These are phyloP conservation scores for Parauchenoglanis punctatus DNA, from an alignment of 2,797 vertebrate species.

Conservation along the genomic window DNA sequence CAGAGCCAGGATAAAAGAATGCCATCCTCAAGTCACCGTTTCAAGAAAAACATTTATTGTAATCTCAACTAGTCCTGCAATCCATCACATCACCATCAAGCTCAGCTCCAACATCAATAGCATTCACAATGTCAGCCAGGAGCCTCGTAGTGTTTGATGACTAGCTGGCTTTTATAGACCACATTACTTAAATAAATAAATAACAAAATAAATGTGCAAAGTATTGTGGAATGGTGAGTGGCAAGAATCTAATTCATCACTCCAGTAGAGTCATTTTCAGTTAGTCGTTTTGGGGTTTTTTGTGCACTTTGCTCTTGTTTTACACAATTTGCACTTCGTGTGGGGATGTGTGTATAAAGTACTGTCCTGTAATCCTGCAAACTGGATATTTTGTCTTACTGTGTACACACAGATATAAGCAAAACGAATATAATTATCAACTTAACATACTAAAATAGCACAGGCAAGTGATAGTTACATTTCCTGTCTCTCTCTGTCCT, in stretches of 20 bases:
- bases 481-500: neutral
- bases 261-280: too few species aligned
- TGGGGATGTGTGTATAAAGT: neutral
- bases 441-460: neutral
- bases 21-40: slow-evolving; percentile 5
- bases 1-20: slow-evolving; percentile 22
- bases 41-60: slow-evolving; percentile 9
- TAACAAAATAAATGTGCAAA: neutral
- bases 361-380: neutral
- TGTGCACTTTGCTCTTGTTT: too few species aligned
- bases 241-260: neutral
- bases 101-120: neutral
- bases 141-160: neutral
- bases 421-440: neutral
- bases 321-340: neutral
- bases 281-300: too few species aligned
- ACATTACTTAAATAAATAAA: neutral
- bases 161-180: neutral
- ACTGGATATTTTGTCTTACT: neutral
- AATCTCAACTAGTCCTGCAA: neutral
- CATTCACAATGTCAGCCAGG: neutral
- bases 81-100: slow-evolving; percentile 7
- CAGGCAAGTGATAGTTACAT: neutral
- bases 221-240: neutral
- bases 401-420: neutral